These are phyloP conservation scores for Passer domesticus DNA, from an alignment of 2,113 vertebrate genomes.

Conservation along the genomic window DNA sequence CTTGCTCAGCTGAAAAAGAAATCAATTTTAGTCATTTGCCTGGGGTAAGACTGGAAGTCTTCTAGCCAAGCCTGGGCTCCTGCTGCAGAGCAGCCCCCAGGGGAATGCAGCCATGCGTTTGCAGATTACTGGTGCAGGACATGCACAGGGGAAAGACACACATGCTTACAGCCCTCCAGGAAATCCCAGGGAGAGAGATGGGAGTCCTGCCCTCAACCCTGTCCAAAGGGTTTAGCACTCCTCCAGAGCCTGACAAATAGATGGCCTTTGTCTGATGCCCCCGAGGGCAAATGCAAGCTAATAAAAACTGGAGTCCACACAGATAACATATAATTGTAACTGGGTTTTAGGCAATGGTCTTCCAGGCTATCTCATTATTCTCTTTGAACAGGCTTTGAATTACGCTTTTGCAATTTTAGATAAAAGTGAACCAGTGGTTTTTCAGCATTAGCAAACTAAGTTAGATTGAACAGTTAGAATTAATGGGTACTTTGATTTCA, in stretches of 20 bases:
- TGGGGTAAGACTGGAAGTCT: not conserved
- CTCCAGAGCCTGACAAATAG: constrained; percentile 17
- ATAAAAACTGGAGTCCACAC: constrained; percentile 42
- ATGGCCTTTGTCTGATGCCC: constrained; percentile 40
- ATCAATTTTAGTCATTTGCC: not conserved
- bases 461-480: constrained; percentile 27
- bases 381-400: constrained; percentile 54
- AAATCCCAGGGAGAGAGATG: not conserved
- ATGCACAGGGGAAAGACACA: not conserved
- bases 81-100: not conserved
- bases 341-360: constrained; percentile 44
- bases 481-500: constrained; percentile 34
- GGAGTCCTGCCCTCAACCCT: not conserved
- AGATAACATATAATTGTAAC: constrained; percentile 35
- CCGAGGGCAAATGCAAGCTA: constrained; percentile 10
- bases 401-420: constrained; percentile 6
- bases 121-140: not conserved
- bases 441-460: constrained; percentile 43
- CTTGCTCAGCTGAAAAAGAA: not conserved
- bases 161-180: not conserved
- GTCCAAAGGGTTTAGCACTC: not conserved
- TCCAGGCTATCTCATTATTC: constrained; percentile 41
- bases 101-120: not conserved
- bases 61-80: not conserved
- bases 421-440: constrained; percentile 17